Conservation (phyloP, 2,888 invertebrate genomes). For the Apocheima hispidaria region DNA sequence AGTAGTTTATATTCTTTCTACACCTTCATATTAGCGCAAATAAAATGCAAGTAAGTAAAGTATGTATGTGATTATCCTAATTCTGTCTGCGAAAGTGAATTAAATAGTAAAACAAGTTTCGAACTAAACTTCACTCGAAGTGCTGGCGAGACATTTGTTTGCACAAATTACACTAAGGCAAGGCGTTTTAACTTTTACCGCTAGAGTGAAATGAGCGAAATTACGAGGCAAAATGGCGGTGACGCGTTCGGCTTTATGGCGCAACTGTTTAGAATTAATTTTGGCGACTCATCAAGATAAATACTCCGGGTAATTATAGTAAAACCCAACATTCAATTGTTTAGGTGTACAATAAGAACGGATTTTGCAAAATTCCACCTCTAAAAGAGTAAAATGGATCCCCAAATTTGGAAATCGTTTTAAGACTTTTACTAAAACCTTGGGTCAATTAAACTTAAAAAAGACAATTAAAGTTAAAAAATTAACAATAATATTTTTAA, state of each 20-base stretch:
- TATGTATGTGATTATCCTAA: too few species aligned
- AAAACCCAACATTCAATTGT: too few species aligned
- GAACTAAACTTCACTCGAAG: slow-evolving; percentile 3
- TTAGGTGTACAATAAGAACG: too few species aligned
- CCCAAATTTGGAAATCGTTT: too few species aligned
- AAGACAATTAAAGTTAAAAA: too few species aligned
- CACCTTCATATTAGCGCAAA: background rate
- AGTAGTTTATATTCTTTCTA: background rate
- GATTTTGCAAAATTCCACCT: too few species aligned
- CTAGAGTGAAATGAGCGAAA: slow-evolving; percentile 21
- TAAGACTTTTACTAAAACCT: too few species aligned
- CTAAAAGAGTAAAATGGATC: too few species aligned
- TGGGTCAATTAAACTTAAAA: too few species aligned
- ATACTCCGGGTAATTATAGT: too few species aligned
- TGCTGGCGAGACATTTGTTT: slow-evolving; percentile 21
- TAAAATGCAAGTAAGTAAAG: too few species aligned
- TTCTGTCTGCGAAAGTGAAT: slow-evolving; percentile 27
- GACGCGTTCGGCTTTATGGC: slow-evolving; percentile 10
- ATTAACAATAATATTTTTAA: too few species aligned
- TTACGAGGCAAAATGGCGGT: slow-evolving; percentile 3
- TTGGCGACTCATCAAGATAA: background rate
- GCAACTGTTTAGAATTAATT: slow-evolving; percentile 22
- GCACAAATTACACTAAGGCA: slow-evolving; percentile 34
- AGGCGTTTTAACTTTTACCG: slow-evolving; percentile 31
- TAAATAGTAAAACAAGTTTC: slow-evolving; percentile 25